Evolutionary conservation across 2,113 vertebrate genomes (phyloP), one percentile per base, ranked within the genome.

Genomic region (Tautogolabrus adspersus): DNA sequence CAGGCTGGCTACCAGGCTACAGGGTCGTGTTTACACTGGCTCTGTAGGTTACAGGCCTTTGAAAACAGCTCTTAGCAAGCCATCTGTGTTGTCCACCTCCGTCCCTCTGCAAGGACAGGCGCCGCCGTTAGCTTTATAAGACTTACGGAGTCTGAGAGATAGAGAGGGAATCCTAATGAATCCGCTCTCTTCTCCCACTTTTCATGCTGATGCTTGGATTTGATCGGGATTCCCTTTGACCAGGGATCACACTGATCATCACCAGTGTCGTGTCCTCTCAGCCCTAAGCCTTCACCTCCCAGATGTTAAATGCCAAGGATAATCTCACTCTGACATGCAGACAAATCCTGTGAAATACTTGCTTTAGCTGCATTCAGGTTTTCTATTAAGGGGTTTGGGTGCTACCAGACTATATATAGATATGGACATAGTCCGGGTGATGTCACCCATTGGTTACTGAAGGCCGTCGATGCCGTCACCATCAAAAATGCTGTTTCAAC

Each of bases 71-170:
- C 40, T 47, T 5, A 49, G 34, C 23, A 0, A 58, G 52, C 66
- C 72, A 72, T 73, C 63, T 75, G 80, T 81, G 85, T 64, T n/a
- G 21, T 66, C 44, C 77, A 15, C 10, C 42, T 66, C 38, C 16
- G 9, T 64, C 34, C 47, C 22, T 61, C 58, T 65, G 66, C 10
- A 16, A 63, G 44, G 72, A 42, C 66, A 74, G 63, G 44, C 19
- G 8, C 30, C 30, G 30, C 30, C 30, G 52, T 23, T 30, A 18
- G 66, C 38, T 61, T 76, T 55, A 66, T 61, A 11, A 46, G 44
- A 46, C 44, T 74, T 46, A 63, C 8, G 12, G 23, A 61, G 60
- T 68, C 10, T 67, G 46, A 6, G 58, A 67, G 54, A n/a, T 40
- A 15, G n/a, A 72, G 23, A 38, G 54, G 62, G 56, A 62, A 30